A percentile compares a stretch with the other conserved stretches of the same genome.
Conservation (phyloP, 2,888 invertebrate species). For the Coleophora deauratella region DNA sequence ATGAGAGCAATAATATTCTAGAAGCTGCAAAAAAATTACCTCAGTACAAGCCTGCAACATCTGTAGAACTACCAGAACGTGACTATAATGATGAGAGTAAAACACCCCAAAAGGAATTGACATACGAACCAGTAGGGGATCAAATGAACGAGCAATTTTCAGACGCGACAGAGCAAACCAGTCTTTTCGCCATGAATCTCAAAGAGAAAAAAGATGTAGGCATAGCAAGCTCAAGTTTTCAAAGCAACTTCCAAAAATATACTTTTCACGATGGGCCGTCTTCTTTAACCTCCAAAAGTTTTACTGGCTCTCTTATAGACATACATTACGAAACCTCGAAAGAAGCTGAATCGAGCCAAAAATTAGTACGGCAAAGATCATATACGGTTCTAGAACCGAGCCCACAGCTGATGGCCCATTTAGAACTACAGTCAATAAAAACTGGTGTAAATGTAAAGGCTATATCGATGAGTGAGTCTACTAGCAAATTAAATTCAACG, state of each 20-base stretch:
- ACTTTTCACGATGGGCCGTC: slow-evolving; percentile 35
- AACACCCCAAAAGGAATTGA: slow-evolving; percentile 21
- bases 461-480: slow-evolving; percentile 69
- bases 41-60: slow-evolving; percentile 13
- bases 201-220: slow-evolving; percentile 5
- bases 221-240: slow-evolving; percentile 12
- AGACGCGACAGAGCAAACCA: background rate
- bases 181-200: background rate
- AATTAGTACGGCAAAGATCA: slow-evolving; percentile 81
- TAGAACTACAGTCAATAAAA: slow-evolving; percentile 65
- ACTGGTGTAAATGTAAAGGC: slow-evolving; percentile 60
- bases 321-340: slow-evolving; percentile 47
- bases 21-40: slow-evolving; percentile 17
- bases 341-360: slow-evolving; percentile 31
- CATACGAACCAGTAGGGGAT: no score
- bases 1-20: slow-evolving; percentile 28
- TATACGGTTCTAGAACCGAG: slow-evolving; percentile 86
- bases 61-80: slow-evolving; percentile 48
- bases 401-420: slow-evolving; percentile 79
- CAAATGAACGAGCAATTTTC: slow-evolving; percentile 6
- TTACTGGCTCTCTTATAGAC: slow-evolving; percentile 63
- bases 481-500: slow-evolving; percentile 41
- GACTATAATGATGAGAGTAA: slow-evolving; percentile 36
- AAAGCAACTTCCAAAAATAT: no score
- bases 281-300: slow-evolving; percentile 52